Conservation (phyloP, 2,797 vertebrate species). For the Hypotaenidia okinawae region DNA sequence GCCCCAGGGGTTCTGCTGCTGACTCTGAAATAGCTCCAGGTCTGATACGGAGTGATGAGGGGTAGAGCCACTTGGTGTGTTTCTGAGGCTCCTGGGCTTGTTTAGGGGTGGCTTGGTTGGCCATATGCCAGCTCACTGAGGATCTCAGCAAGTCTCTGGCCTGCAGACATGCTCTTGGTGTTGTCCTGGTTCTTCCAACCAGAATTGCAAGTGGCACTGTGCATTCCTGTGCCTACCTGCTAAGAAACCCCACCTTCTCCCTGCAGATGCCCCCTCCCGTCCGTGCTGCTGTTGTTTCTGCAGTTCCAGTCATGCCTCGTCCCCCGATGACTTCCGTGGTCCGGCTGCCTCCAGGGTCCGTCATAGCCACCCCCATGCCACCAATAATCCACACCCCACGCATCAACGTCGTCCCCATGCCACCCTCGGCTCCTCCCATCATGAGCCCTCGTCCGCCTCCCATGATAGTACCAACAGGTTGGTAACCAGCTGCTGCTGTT, state of each 20-base stretch:
- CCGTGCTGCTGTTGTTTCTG: constrained; percentile 92
- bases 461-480: constrained; percentile 95
- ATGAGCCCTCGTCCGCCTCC: constrained; percentile 94
- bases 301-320: constrained; percentile 91
- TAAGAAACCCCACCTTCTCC: not conserved
- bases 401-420: constrained; percentile 97
- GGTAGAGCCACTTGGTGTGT: not conserved
- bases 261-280: constrained; percentile 88
- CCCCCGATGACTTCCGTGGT: constrained; percentile 91
- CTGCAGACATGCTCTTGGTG: not conserved
- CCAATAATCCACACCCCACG: constrained; percentile 92
- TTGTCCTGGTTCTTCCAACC: not conserved
- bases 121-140: rapidly evolving
- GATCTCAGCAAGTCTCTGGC: not conserved
- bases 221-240: not conserved
- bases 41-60: not conserved
- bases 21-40: not conserved
- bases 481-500: constrained; percentile 16
- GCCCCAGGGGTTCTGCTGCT: not conserved
- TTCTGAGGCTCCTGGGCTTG: not conserved
- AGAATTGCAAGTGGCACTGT: not conserved
- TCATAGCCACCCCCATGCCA: constrained; percentile 89
- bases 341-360: constrained; percentile 89
- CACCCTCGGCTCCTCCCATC: constrained; percentile 87
- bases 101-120: not conserved